Evolutionary conservation across 1,140 invertebrate genomes (phyloP).

Genomic region (Drosophila busckii): DNA sequence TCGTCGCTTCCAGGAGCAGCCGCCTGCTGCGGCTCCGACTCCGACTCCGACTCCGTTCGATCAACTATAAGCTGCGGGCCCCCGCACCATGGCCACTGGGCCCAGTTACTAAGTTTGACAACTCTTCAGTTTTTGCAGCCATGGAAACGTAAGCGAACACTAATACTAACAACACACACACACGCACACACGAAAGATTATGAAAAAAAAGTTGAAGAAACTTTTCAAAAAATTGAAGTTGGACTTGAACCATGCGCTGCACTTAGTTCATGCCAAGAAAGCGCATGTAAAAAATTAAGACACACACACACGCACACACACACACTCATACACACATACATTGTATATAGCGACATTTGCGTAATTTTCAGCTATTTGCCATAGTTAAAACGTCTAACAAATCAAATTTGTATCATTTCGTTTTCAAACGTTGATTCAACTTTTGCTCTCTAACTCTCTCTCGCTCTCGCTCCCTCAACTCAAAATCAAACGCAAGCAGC

Average conservation of each 20-base stretch:
- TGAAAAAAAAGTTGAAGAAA: too few relatives aligned
- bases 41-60: too few relatives aligned
- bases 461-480: too few relatives aligned
- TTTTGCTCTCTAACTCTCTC: neutral
- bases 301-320: constrained; percentile 10
- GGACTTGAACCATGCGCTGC: neutral
- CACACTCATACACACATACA: constrained; percentile 5
- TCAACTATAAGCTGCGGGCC: too few relatives aligned
- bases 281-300: neutral
- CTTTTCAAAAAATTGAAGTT: neutral
- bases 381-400: constrained; percentile 4
- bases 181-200: too few relatives aligned
- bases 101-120: too few relatives aligned
- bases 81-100: too few relatives aligned
- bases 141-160: too few relatives aligned
- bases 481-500: constrained; percentile 1
- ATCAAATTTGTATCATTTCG: neutral
- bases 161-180: too few relatives aligned
- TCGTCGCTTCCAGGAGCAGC: too few relatives aligned
- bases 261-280: constrained; percentile 2
- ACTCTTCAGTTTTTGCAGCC: too few relatives aligned
- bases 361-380: constrained; percentile 3
- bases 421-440: neutral
- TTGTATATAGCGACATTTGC: neutral
- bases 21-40: too few relatives aligned